Conservation (phyloP, 2,888 invertebrate genomes). For the Lasioglossum oenotherae region DNA sequence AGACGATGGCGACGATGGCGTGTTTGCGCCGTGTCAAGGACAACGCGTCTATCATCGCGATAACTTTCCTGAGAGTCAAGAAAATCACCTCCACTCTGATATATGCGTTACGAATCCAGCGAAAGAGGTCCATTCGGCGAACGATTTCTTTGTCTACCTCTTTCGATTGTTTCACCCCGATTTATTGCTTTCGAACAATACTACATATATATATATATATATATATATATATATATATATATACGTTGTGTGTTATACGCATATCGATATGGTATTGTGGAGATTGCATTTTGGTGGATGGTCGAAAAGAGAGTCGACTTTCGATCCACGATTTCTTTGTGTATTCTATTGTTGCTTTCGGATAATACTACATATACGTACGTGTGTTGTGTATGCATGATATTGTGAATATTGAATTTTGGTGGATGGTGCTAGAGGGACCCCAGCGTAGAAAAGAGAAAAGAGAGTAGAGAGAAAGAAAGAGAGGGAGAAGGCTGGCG, state of each 20-base stretch:
- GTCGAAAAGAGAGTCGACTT: no score
- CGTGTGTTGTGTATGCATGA: no score
- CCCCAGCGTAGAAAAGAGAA: background rate
- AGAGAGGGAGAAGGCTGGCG: background rate
- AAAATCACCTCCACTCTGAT: slow-evolving; percentile 59
- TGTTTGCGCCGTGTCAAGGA: slow-evolving; percentile 79
- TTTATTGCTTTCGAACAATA: background rate
- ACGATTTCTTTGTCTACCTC: background rate
- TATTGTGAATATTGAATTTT: no score
- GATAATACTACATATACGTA: background rate
- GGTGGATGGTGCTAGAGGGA: background rate
- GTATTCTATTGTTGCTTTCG: background rate
- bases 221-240: no score
- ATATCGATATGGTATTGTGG: no score
- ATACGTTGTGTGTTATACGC: no score
- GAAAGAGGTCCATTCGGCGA: slow-evolving; percentile 5
- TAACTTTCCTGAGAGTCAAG: slow-evolving; percentile 62
- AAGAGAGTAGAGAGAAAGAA: background rate
- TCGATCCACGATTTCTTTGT: background rate
- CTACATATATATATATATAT: background rate
- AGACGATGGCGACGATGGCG: slow-evolving; percentile 48
- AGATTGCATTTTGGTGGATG: background rate
- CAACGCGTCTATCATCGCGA: slow-evolving; percentile 78
- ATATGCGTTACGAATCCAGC: slow-evolving; percentile 25
- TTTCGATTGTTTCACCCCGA: background rate